Conservation (phyloP, 2,113 vertebrate genomes). For the Mustela nigripes region DNA sequence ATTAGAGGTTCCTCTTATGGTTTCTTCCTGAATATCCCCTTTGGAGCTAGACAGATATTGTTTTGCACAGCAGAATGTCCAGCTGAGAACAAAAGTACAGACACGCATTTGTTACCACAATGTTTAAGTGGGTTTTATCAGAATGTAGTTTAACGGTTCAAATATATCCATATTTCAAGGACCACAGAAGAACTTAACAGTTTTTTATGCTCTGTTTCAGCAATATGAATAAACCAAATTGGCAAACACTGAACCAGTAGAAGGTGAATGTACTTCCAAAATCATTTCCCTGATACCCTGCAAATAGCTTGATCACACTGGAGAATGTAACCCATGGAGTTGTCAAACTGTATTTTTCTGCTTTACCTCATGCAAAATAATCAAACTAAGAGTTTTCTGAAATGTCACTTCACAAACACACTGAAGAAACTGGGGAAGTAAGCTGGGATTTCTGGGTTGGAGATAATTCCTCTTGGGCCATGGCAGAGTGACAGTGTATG, state of each 20-base stretch:
- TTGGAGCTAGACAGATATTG: constrained; percentile 58
- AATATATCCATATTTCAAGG: constrained; percentile 42
- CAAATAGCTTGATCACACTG: constrained; percentile 42
- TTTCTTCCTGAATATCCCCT: constrained; percentile 72
- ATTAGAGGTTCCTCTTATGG: constrained; percentile 52
- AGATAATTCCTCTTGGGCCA: background rate
- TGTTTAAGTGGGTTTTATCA: constrained; percentile 34
- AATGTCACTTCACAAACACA: constrained; percentile 64
- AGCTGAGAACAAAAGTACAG: constrained; percentile 59
- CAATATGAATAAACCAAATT: constrained; percentile 39
- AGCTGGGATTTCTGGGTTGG: constrained; percentile 1
- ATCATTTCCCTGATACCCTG: background rate
- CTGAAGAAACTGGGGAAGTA: constrained; percentile 31
- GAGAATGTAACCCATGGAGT: constrained; percentile 38
- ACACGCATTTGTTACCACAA: background rate
- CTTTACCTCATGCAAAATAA: constrained; percentile 65
- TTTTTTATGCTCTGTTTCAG: background rate
- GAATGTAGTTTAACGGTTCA: constrained; percentile 14
- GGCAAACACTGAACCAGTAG: background rate
- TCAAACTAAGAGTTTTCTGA: constrained; percentile 46
- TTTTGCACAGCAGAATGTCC: constrained; percentile 54
- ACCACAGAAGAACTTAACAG: background rate
- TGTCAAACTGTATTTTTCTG: constrained; percentile 19
- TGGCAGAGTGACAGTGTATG: background rate
- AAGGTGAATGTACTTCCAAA: constrained; percentile 31